Conservation (phyloP, 2,113 vertebrate species). For the Proterorhinus semilunaris region DNA sequence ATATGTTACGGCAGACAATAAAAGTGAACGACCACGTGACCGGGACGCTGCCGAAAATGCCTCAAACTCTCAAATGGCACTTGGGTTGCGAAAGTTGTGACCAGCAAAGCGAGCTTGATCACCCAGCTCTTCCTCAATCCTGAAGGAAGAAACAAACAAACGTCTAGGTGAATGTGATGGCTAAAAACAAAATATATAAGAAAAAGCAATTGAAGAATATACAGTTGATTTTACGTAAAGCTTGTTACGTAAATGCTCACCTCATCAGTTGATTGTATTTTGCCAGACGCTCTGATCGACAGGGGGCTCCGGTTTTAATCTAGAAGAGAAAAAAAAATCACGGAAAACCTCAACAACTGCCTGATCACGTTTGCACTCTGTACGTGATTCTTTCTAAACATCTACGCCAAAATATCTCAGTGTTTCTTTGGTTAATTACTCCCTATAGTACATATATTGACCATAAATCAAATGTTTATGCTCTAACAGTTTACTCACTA, state of each 20-base stretch:
- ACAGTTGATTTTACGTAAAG: background rate
- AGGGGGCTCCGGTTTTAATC: slow-evolving; percentile 94
- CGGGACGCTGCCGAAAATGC: background rate
- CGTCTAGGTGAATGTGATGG: background rate
- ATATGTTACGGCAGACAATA: slow-evolving; percentile 13
- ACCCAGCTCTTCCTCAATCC: slow-evolving; percentile 91
- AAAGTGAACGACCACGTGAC: slow-evolving; percentile 7
- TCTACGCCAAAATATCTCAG: no score
- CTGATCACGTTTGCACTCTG: no score
- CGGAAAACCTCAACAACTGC: background rate
- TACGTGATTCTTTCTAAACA: no score
- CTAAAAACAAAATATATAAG: slow-evolving; percentile 12
- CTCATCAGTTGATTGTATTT: slow-evolving; percentile 97
- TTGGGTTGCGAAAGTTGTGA: slow-evolving; percentile 93
- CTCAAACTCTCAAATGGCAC: slow-evolving; percentile 78
- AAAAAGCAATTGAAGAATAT: slow-evolving; percentile 7
- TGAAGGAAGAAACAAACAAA: slow-evolving; percentile 43
- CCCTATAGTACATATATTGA: no score
- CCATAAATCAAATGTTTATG: no score
- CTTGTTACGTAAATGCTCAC: slow-evolving; percentile 63
- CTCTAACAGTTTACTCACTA: no score
- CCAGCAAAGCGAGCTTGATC: slow-evolving; percentile 90
- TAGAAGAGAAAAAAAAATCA: slow-evolving; percentile 48
- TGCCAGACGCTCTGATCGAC: slow-evolving; percentile 91
- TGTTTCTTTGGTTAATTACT: no score